Percentiles rank a stretch among this genome's conserved stretches.
Conservation (phyloP, 2,888 invertebrate species). For the Tubulanus polymorphus region DNA sequence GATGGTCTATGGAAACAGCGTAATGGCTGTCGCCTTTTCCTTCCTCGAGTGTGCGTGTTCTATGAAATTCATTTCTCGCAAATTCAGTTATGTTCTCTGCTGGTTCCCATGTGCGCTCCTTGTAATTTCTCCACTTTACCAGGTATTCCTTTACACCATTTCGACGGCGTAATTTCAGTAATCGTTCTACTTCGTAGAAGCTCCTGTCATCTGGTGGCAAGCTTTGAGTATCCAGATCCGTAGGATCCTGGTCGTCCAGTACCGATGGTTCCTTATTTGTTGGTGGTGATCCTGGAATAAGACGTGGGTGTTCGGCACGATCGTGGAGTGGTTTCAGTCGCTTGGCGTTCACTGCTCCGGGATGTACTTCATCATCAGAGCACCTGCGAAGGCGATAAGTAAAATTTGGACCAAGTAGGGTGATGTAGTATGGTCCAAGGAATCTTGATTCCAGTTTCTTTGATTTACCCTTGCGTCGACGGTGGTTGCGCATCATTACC, state of each 20-base stretch:
- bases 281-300: too few species aligned
- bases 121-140: background rate
- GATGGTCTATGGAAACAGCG: too few species aligned
- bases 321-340: conserved; percentile 14
- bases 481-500: conserved; percentile 13
- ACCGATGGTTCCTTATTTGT: too few species aligned
- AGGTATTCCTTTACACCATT: background rate
- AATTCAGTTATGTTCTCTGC: background rate
- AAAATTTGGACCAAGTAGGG: conserved; percentile 9
- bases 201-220: too few species aligned
- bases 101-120: background rate
- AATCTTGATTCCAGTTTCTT: conserved; percentile 13
- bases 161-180: too few species aligned
- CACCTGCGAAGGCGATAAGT: conserved; percentile 14
- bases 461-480: conserved; percentile 10
- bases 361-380: background rate
- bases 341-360: conserved; percentile 9
- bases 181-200: too few species aligned
- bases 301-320: too few species aligned
- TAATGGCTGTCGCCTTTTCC: too few species aligned
- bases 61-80: background rate
- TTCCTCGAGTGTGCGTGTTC: background rate
- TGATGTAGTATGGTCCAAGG: conserved; percentile 14
- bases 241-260: too few species aligned
- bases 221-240: too few species aligned